These are phyloP conservation scores for Drosophila sp. DNA, from an alignment of 1,140 invertebrate genomes.

Conservation along the genomic window DNA sequence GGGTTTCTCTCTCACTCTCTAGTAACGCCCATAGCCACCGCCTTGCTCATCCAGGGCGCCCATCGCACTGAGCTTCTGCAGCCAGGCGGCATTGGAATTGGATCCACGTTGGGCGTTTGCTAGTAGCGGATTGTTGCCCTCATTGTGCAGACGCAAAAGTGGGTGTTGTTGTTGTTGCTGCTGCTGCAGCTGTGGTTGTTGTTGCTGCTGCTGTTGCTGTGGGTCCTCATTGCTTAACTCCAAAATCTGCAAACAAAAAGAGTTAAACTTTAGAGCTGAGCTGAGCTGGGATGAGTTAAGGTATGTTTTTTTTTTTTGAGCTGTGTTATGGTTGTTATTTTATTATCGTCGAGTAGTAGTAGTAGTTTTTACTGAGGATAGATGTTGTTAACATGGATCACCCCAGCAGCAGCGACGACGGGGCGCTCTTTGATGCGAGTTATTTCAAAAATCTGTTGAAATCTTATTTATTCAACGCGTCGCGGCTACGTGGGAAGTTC, in stretches of 20 bases:
- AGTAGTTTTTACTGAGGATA: neutral
- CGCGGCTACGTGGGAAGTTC: slow-evolving; percentile 59
- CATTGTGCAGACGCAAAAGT: slow-evolving; percentile 68
- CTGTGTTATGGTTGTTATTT: slow-evolving; percentile 66
- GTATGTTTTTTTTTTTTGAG: neutral
- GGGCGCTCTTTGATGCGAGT: slow-evolving; percentile 45
- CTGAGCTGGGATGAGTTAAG: slow-evolving; percentile 14
- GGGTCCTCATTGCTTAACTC: slow-evolving; percentile 81
- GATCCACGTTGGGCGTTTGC: slow-evolving; percentile 50
- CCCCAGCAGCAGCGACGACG: slow-evolving; percentile 27
- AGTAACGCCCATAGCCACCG: slow-evolving; percentile 63
- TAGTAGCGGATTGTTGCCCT: slow-evolving; percentile 61
- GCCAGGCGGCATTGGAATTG: slow-evolving; percentile 69
- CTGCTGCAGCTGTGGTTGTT: slow-evolving; percentile 23
- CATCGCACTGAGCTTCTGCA: slow-evolving; percentile 68
- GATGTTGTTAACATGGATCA: slow-evolving; percentile 56
- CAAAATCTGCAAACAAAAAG: slow-evolving; percentile 78
- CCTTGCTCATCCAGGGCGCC: slow-evolving; percentile 66
- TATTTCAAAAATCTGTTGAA: slow-evolving; percentile 78
- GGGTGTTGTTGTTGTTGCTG: slow-evolving; percentile 58
- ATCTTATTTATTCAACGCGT: slow-evolving; percentile 61
- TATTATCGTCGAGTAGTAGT: slow-evolving; percentile 62
- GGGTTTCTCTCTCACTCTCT: slow-evolving; percentile 6
- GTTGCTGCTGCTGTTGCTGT: slow-evolving; percentile 59
- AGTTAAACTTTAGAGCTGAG: slow-evolving; percentile 54